Base-by-base conservation (phyloP, 2,888 invertebrate species). In the Rhagium mordax region DNA sequence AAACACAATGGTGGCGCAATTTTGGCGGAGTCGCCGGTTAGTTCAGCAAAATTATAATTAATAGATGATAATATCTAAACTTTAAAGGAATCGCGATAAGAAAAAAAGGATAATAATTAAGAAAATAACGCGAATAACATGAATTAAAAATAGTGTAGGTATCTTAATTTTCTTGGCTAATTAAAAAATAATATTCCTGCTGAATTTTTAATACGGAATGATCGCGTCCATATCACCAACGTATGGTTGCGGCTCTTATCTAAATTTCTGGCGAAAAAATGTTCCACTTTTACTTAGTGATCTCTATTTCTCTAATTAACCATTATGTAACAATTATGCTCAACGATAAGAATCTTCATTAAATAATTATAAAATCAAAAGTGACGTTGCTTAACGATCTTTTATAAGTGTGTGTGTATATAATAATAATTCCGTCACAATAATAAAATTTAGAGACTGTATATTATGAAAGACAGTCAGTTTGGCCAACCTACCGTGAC, bases 401-500 rank as follows among this genome's bases (percentile, higher is more conserved):
- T 70, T 67, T 47, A 64, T 59, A 65, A 10, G 66, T 53, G 62
- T 67, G 66, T 53, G 62, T 67, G 60, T 53, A 62, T 61, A 48
- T 49, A 41, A 67, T 55, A 27, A 20, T 57, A 53, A 73, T 73
- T 67, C 70, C 70, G 70, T 68, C 74, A 64, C 73, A 66, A 70
- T 66, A 70, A 67, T 60, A 72, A 65, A 73, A 70, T 69, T 57
- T 57, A 67, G 67, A 65, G 65, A 67, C 67, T 41, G 57, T 21
- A 49, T 66, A 69, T 77, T 78, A 79, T 73, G 78, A 77, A 77
- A 77, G 74, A 74, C 66, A 59, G 72, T 70, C 79, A 72, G 76
- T 79, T 74, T 73, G 78, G 72, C 69, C 77, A 78, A 72, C 78
- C 70, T 69, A 75, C 73, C 80, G 85, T 85, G 85, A 86, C 86